Percentiles rank a stretch among this genome's conserved stretches.
These are phyloP conservation scores for Alfaro cultratus DNA, from an alignment of 2,797 vertebrate species.

Conservation along the genomic window DNA sequence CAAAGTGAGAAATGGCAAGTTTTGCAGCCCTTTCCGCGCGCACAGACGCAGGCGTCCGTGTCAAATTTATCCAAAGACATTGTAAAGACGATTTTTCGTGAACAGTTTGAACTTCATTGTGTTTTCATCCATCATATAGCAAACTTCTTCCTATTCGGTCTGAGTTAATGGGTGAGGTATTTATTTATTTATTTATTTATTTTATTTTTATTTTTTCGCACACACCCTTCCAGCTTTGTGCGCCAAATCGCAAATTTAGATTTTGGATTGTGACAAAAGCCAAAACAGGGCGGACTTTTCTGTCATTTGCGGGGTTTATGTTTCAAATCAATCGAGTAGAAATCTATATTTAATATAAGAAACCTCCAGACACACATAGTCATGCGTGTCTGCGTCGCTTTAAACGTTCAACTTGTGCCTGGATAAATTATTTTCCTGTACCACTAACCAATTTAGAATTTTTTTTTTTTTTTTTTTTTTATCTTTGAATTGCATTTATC, in stretches of 20 bases:
- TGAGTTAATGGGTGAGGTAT: constrained; percentile 40
- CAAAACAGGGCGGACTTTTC: constrained; percentile 1
- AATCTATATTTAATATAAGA: constrained; percentile 21
- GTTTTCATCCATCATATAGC: constrained; percentile 10
- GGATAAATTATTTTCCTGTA: constrained; percentile 20
- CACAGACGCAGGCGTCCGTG: constrained; percentile 40
- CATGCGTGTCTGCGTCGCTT: constrained; percentile 51
- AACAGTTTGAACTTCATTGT: constrained; percentile 10
- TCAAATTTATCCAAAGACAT: constrained; percentile 40
- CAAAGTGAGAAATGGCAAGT: constrained; percentile 59
- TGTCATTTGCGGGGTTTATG: neutral
- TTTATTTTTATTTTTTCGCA: neutral
- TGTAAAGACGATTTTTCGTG: constrained; percentile 11
- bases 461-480: constrained; percentile 7
- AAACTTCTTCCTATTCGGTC: constrained; percentile 45
- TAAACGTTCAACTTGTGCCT: constrained; percentile 50
- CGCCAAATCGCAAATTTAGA: constrained; percentile 1
- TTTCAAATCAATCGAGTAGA: neutral
- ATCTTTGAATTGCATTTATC: constrained; percentile 37
- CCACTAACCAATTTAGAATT: constrained; percentile 4
- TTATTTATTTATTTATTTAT: neutral
- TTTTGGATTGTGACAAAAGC: neutral
- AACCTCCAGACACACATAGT: constrained; percentile 31
- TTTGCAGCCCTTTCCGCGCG: constrained; percentile 53
- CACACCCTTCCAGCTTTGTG: constrained; percentile 16